Evolutionary conservation across 1,140 invertebrate species (phyloP).

Genomic region (Megathymus violae): DNA sequence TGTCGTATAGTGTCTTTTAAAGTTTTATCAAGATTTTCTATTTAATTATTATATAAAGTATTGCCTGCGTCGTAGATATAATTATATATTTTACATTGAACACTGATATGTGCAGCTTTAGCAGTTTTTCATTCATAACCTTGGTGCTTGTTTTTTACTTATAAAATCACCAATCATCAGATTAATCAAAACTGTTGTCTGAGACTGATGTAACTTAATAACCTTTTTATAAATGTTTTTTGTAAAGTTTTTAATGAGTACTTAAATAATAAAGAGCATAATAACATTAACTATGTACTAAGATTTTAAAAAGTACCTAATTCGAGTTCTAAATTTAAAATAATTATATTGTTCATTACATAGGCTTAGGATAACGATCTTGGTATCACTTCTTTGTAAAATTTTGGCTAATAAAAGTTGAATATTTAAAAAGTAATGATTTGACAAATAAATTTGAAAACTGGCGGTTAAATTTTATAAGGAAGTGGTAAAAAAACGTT

Average conservation of each 20-base stretch:
- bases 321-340: slow-evolving; percentile 1
- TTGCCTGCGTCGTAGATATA: slow-evolving; percentile 10
- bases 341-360: slow-evolving; percentile 2
- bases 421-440: neutral
- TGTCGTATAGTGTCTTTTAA: slow-evolving; percentile 25
- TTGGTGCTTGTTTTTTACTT: slow-evolving; percentile 25
- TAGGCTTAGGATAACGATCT: neutral
- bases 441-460: neutral
- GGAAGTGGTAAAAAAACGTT: slow-evolving; percentile 18
- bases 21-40: slow-evolving; percentile 32
- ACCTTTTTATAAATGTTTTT: slow-evolving; percentile 33
- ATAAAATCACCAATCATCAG: slow-evolving; percentile 18
- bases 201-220: slow-evolving; percentile 32
- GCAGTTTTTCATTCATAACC: slow-evolving; percentile 10
- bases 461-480: neutral
- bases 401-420: neutral
- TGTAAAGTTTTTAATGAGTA: slow-evolving; percentile 30
- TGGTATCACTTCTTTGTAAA: slow-evolving; percentile 21
- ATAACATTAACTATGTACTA: slow-evolving; percentile 18
- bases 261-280: slow-evolving; percentile 27
- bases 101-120: slow-evolving; percentile 7
- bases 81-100: slow-evolving; percentile 19
- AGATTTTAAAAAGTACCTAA: slow-evolving; percentile 12
- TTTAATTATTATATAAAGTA: slow-evolving; percentile 22
- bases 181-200: slow-evolving; percentile 20